Evolutionary conservation across 2,888 invertebrate species (phyloP).

Genomic region (Drosophila paranaensis): DNA sequence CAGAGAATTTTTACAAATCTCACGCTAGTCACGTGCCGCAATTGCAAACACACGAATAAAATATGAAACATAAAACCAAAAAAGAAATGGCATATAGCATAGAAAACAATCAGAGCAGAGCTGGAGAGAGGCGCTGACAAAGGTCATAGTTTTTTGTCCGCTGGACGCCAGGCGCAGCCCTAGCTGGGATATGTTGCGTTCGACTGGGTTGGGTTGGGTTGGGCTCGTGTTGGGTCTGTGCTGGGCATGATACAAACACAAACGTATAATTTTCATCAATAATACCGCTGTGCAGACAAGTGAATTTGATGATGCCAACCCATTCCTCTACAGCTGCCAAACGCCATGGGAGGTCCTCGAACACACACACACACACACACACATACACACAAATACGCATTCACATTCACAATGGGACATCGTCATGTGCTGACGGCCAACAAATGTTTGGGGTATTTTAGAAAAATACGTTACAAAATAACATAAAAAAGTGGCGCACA

Average conservation of each 20-base stretch:
- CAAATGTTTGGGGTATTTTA: constrained; percentile 66
- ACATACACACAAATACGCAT: constrained; percentile 14
- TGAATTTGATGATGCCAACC: constrained; percentile 68
- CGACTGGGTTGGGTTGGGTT: not conserved
- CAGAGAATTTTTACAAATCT: constrained; percentile 52
- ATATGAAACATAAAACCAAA: constrained; percentile 41
- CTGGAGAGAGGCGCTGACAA: constrained; percentile 29
- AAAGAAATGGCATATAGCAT: constrained; percentile 6
- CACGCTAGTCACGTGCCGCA: constrained; percentile 67
- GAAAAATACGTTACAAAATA: constrained; percentile 63
- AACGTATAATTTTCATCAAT: constrained; percentile 74
- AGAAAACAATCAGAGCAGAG: constrained; percentile 38
- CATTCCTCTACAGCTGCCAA: constrained; percentile 17
- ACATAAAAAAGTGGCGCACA: constrained; percentile 13
- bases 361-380: constrained; percentile 19
- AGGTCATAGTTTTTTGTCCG: constrained; percentile 57
- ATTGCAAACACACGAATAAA: constrained; percentile 56
- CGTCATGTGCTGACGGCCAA: constrained; percentile 58
- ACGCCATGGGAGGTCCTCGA: constrained; percentile 57
- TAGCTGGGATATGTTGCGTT: not conserved
- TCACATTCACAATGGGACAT: constrained; percentile 58
- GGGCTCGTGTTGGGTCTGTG: not conserved
- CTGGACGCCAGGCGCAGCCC: constrained; percentile 43
- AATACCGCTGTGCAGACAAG: constrained; percentile 67
- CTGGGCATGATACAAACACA: constrained; percentile 59